Percentiles rank a stretch among this genome's conserved stretches.
phyloP scores from a whole-genome alignment of 2,113 vertebrate species.

The Sylvia atricapilla region DNA sequence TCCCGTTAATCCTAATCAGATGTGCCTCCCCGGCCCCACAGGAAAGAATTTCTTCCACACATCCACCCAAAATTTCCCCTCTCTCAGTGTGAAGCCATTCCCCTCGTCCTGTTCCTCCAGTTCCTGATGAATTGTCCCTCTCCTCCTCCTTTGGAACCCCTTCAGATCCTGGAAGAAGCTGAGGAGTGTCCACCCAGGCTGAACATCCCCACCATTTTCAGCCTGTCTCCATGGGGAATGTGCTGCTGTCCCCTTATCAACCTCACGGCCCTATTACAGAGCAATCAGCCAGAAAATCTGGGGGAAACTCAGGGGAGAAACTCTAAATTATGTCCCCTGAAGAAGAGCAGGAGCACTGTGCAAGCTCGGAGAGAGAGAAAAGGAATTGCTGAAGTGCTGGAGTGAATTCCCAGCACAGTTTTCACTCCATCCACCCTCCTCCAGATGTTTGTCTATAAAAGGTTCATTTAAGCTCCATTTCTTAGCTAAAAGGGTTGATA shows the following conservation, averaged over 20 bases:
- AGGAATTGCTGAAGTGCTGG: neutral
- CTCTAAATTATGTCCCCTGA: neutral
- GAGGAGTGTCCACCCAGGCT: neutral
- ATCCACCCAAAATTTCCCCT: neutral
- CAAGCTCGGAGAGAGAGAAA: neutral
- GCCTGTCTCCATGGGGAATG: neutral
- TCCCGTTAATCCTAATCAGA: neutral
- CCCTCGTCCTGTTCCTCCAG: neutral
- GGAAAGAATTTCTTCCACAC: neutral
- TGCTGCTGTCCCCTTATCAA: neutral
- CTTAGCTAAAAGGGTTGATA: conserved; percentile 29
- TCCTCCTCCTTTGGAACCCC: neutral
- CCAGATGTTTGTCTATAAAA: conserved; percentile 46
- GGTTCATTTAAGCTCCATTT: conserved; percentile 30
- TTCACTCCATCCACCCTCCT: neutral
- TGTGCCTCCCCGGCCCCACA: neutral
- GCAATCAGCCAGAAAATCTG: neutral
- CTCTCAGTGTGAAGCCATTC: neutral
- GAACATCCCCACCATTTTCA: neutral
- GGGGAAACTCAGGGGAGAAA: neutral
- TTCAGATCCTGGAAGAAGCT: neutral
- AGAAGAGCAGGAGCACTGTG: neutral
- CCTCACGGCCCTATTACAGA: neutral
- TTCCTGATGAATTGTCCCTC: neutral
- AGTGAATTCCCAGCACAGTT: neutral